These are phyloP conservation scores for Papilio aristodemus DNA, from an alignment of 1,140 invertebrate genomes.

Conservation along the genomic window DNA sequence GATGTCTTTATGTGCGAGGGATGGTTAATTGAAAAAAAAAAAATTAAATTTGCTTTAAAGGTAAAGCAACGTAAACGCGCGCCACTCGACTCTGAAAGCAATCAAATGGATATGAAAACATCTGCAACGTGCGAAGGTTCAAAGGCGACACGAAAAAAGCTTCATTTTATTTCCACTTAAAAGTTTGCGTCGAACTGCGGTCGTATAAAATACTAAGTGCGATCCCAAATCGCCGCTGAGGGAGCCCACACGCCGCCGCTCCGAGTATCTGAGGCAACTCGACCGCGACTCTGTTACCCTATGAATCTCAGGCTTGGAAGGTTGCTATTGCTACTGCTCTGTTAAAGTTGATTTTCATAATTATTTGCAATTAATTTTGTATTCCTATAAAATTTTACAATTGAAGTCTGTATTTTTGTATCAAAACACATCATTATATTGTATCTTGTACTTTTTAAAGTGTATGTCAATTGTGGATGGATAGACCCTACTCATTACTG, in stretches of 20 bases:
- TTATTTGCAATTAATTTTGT: no score
- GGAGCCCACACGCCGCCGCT: constrained; percentile 36
- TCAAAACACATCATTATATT: no score
- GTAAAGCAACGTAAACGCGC: constrained; percentile 27
- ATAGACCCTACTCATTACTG: no score
- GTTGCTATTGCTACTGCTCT: no score
- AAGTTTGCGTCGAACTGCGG: constrained; percentile 54
- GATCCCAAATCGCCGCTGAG: constrained; percentile 43
- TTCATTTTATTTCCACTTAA: constrained; percentile 63
- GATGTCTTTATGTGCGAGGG: not conserved
- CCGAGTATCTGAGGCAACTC: constrained; percentile 15
- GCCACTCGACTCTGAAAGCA: constrained; percentile 40
- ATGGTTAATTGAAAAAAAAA: constrained; percentile 6
- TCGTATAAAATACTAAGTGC: constrained; percentile 55
- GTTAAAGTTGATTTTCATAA: not conserved
- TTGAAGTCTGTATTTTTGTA: no score
- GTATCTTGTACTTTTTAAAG: no score
- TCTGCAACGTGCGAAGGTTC: constrained; percentile 48
- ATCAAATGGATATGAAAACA: constrained; percentile 55
- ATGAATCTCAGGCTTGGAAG: not conserved
- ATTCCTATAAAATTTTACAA: no score
- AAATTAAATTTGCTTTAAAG: constrained; percentile 4
- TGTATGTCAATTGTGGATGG: no score
- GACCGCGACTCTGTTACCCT: not conserved
- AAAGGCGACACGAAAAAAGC: constrained; percentile 45